Evolutionary conservation across 2,888 invertebrate species (phyloP).

Genomic region (Slavum lentiscoides): DNA sequence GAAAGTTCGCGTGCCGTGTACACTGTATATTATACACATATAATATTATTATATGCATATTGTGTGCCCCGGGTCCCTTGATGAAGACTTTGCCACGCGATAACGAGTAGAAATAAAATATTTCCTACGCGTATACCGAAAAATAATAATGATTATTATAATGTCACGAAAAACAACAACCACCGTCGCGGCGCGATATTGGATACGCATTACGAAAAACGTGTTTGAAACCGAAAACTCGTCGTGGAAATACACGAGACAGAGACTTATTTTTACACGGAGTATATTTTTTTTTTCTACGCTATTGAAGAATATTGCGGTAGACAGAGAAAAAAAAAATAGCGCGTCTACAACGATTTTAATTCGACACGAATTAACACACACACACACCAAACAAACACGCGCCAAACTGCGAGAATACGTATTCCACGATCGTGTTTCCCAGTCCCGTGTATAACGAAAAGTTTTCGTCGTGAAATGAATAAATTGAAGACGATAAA

Average conservation of each 20-base stretch:
- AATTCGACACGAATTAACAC: background rate
- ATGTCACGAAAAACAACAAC: slow-evolving; percentile 41
- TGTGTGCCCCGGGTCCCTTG: background rate
- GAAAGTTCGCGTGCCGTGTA: slow-evolving; percentile 39
- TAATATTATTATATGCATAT: background rate
- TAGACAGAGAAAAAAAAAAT: background rate
- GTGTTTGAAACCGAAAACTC: slow-evolving; percentile 28
- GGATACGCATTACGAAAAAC: slow-evolving; percentile 10
- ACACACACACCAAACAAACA: too few relatives aligned
- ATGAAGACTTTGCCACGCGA: slow-evolving; percentile 46
- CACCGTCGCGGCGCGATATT: too few relatives aligned
- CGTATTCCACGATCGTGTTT: background rate
- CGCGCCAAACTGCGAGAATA: background rate
- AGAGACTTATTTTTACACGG: too few relatives aligned
- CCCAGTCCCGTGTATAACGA: background rate
- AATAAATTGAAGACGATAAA: background rate
- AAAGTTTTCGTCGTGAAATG: background rate
- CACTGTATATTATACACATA: background rate
- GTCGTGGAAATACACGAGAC: background rate
- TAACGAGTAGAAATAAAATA: slow-evolving; percentile 20
- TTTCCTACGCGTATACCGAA: slow-evolving; percentile 12
- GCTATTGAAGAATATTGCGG: background rate
- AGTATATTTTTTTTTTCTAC: background rate
- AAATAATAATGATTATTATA: slow-evolving; percentile 40
- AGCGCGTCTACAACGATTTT: background rate